These are phyloP conservation scores for Ptyas mucosa DNA, from an alignment of 2,113 vertebrate species.

Conservation along the genomic window DNA sequence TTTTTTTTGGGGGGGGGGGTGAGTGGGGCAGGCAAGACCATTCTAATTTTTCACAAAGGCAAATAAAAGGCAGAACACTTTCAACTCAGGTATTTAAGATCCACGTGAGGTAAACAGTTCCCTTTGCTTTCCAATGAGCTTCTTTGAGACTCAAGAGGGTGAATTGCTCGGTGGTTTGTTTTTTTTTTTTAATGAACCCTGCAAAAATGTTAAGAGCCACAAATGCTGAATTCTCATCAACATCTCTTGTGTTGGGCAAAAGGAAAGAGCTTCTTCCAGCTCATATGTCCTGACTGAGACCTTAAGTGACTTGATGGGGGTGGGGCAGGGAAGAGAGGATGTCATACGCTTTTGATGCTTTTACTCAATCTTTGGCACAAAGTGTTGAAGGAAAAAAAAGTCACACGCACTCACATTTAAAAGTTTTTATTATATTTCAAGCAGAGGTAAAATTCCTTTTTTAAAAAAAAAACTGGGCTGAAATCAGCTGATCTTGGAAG, in stretches of 20 bases:
- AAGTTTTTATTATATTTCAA: neutral
- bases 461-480: neutral
- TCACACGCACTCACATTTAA: neutral
- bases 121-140: conserved; percentile 36
- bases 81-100: conserved; percentile 60
- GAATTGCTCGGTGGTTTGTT: neutral
- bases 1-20: neutral
- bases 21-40: conserved; percentile 68
- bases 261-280: neutral
- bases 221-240: conserved; percentile 4
- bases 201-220: conserved; percentile 3
- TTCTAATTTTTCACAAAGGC: conserved; percentile 80
- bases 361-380: neutral
- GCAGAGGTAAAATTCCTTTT: fast-evolving
- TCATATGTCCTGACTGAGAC: neutral
- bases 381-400: neutral
- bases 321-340: neutral
- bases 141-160: neutral
- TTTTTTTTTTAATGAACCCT: neutral
- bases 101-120: conserved; percentile 55
- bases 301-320: conserved; percentile 12
- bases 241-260: neutral
- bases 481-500: neutral
- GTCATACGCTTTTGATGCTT: neutral
- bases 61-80: conserved; percentile 69